Evolutionary conservation across 2,113 vertebrate species (phyloP).

Genomic region (Arvicanthis niloticus): DNA sequence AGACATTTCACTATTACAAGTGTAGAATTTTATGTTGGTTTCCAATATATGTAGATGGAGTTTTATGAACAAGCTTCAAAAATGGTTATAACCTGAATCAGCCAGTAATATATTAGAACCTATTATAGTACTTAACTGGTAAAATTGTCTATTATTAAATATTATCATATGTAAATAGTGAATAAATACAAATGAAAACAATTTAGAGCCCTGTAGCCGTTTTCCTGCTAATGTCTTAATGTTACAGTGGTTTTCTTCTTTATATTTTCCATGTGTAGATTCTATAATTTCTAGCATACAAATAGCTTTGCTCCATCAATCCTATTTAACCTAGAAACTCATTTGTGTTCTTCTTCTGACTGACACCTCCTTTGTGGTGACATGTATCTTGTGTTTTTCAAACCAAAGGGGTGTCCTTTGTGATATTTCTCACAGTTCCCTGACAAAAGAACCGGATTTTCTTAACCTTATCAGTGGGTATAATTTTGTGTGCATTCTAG

Average conservation of each 20-base stretch:
- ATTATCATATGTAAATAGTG: not conserved
- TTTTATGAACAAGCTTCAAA: constrained; percentile 38
- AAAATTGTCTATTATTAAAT: not conserved
- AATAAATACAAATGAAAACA: not conserved
- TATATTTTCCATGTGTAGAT: not conserved
- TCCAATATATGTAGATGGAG: not conserved
- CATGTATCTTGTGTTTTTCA: not conserved
- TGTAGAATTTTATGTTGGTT: not conserved
- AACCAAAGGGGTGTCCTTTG: not conserved
- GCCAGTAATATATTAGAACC: not conserved
- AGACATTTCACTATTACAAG: not conserved
- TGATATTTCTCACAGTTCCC: not conserved
- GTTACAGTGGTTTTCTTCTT: not conserved
- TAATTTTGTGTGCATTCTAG: not conserved
- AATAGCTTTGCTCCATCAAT: not conserved
- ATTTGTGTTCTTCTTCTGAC: not conserved
- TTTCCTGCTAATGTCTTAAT: not conserved
- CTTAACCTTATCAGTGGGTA: not conserved
- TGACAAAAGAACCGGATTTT: not conserved
- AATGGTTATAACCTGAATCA: not conserved
- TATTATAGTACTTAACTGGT: not conserved
- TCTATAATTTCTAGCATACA: not conserved
- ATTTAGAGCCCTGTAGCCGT: not conserved
- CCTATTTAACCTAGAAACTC: not conserved
- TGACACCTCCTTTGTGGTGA: not conserved